phyloP scores from a whole-genome alignment of 2,888 invertebrate species.

The Spisula subtruncata region DNA sequence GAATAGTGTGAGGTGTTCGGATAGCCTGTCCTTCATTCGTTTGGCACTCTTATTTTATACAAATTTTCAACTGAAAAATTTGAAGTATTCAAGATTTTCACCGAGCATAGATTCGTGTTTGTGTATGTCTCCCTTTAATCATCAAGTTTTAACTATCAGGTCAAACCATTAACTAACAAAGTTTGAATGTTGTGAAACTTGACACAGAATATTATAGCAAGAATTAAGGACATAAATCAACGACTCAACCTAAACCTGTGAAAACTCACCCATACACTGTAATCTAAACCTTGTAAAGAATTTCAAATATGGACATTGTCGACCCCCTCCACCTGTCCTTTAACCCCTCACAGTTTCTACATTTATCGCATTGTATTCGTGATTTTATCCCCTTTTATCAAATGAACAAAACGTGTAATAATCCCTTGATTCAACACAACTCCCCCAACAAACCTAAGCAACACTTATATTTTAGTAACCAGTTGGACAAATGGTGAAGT shows the following conservation, averaged over 20 bases:
- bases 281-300: conserved; percentile 47
- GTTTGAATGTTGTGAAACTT: not conserved
- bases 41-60: not conserved
- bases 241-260: not conserved
- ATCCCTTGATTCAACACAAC: conserved; percentile 44
- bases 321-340: conserved; percentile 24
- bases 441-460: conserved; percentile 33
- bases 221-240: not conserved
- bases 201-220: not conserved
- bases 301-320: conserved; percentile 50
- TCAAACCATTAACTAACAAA: not conserved
- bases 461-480: conserved; percentile 51
- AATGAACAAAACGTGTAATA: conserved; percentile 48
- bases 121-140: not conserved
- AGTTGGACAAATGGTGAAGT: conserved; percentile 35
- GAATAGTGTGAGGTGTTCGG: no score
- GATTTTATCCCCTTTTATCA: conserved; percentile 49
- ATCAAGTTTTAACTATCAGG: not conserved
- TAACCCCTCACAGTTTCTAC: conserved; percentile 31
- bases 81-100: not conserved
- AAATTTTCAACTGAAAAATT: not conserved
- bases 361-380: conserved; percentile 50
- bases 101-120: not conserved
- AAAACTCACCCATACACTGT: conserved; percentile 26
- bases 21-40: no score